phyloP scores from a whole-genome alignment of 2,113 vertebrate genomes.

The Eretmochelys imbricata region DNA sequence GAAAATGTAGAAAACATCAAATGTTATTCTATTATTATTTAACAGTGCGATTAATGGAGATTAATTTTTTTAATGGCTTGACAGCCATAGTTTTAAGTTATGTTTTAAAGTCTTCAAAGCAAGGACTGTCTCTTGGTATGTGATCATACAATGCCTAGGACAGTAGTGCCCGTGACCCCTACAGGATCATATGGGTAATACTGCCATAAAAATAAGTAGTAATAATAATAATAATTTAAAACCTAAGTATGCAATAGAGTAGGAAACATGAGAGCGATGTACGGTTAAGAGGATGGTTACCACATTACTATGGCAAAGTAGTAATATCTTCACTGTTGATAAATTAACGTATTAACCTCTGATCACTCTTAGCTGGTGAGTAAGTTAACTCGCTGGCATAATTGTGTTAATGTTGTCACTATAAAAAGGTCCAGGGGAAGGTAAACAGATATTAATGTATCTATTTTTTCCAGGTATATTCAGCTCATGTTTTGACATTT shows the following conservation, averaged over 20 bases:
- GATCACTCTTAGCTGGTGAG: constrained; percentile 7
- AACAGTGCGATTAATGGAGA: no score
- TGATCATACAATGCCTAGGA: neutral
- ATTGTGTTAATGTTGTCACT: neutral
- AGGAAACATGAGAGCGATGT: neutral
- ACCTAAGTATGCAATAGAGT: neutral
- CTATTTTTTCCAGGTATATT: neutral
- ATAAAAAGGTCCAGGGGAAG: constrained; percentile 20
- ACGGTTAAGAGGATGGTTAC: neutral
- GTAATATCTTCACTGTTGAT: neutral
- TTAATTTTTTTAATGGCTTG: no score
- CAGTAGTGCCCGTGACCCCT: neutral
- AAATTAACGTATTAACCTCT: constrained; percentile 28
- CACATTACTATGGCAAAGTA: constrained; percentile 3
- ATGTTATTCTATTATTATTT: no score
- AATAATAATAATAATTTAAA: neutral
- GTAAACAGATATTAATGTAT: neutral
- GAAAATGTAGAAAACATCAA: no score
- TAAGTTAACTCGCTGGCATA: constrained; percentile 21
- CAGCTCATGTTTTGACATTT: neutral
- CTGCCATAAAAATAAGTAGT: neutral
- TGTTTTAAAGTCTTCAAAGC: neutral
- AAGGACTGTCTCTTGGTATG: neutral
- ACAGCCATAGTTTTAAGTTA: no score
- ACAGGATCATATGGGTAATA: neutral